Conservation (phyloP, 1,140 invertebrate genomes). For the Anoplophora glabripennis region DNA sequence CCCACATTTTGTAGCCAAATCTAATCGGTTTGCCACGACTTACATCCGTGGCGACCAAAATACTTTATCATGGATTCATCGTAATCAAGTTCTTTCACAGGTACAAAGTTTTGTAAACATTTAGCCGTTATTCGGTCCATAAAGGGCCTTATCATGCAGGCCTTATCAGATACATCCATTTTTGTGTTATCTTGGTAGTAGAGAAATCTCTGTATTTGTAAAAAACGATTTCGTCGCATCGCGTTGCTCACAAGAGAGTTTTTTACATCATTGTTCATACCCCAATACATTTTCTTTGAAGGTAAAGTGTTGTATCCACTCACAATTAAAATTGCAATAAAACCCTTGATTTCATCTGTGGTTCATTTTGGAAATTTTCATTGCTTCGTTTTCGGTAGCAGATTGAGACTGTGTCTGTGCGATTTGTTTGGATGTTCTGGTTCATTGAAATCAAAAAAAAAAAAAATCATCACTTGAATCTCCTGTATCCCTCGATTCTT, state of each 20-base stretch:
- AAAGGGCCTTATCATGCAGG: background rate
- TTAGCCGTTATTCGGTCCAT: background rate
- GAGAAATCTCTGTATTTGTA: slow-evolving; percentile 6
- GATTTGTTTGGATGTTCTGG: background rate
- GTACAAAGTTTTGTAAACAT: slow-evolving; percentile 4
- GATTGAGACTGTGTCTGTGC: too few relatives aligned
- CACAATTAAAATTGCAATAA: slow-evolving; percentile 9
- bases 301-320: slow-evolving; percentile 8
- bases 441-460: background rate
- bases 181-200: slow-evolving; percentile 1
- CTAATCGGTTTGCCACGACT: slow-evolving; percentile 26
- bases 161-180: background rate
- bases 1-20: slow-evolving; percentile 28
- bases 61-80: slow-evolving; percentile 24
- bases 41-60: slow-evolving; percentile 32
- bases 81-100: slow-evolving; percentile 5
- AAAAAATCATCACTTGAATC: too few relatives aligned
- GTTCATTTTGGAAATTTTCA: background rate
- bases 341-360: background rate
- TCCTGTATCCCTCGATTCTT: background rate
- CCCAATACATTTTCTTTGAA: slow-evolving; percentile 9
- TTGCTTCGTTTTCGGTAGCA: too few relatives aligned
- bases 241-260: background rate
- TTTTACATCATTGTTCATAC: slow-evolving; percentile 3
- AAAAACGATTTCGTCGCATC: slow-evolving; percentile 6